Conservation (phyloP, 2,797 vertebrate genomes). For the Acipenser ruthenus region DNA sequence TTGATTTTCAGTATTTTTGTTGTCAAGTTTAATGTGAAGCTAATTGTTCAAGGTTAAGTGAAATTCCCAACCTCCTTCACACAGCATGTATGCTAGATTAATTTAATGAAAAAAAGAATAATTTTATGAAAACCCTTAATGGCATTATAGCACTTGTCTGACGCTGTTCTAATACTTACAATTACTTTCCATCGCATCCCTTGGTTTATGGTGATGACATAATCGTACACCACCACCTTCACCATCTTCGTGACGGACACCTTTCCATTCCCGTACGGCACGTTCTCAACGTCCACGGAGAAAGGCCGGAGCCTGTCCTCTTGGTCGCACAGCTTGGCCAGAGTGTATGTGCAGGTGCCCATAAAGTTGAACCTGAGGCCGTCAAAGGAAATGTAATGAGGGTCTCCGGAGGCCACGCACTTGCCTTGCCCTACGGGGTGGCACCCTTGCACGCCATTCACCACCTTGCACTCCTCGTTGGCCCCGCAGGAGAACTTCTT, state of each 20-base stretch:
- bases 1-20: neutral
- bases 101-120: neutral
- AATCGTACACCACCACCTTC: constrained; percentile 14
- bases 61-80: neutral
- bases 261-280: constrained; percentile 10
- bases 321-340: constrained; percentile 31
- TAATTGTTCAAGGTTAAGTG: neutral
- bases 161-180: constrained; percentile 22
- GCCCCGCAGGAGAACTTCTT: constrained; percentile 38
- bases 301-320: constrained; percentile 30
- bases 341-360: constrained; percentile 46
- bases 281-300: constrained; percentile 36
- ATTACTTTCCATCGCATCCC: constrained; percentile 32
- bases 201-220: constrained; percentile 27
- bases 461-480: constrained; percentile 41
- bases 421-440: constrained; percentile 33
- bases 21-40: neutral
- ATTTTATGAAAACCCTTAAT: neutral
- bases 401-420: constrained; percentile 48
- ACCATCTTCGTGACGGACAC: constrained; percentile 25
- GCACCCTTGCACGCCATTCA: constrained; percentile 44
- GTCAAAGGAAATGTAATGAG: constrained; percentile 52
- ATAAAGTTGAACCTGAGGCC: constrained; percentile 35
- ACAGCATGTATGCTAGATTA: neutral
- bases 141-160: neutral